Base-by-base conservation (phyloP, 2,797 vertebrate species). In the Centropyge bicolor region DNA sequence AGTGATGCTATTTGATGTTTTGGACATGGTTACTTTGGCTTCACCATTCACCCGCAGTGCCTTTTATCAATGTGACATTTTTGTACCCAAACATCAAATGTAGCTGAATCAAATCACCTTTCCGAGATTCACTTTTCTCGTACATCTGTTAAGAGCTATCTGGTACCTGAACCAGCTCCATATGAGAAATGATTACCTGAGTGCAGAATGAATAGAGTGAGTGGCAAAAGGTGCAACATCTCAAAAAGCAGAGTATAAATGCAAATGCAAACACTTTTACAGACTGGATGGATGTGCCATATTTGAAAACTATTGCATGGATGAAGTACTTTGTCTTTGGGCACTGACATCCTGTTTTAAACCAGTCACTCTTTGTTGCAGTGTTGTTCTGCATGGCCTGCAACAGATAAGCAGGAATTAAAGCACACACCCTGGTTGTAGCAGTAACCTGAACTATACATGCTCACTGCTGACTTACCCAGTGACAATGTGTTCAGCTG, bases 341-440 rank as follows among this genome's bases (percentile, higher is more conserved):
- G 19, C 4, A 24, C 8, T 13, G 16, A 56, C 7, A 17, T 27
- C 4, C 12, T 19, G 52, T 9, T 56, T 45, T 64, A 36, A 81
- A 74, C 8, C 60, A 22, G 7, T 38, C 13, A 20, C 16, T 13
- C 12, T 16, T 0, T 49, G 22, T 41, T 4, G 55, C 12, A 17
- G 4, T 36, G 31, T 38, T 62, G 17, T 22, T 52, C 46, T 56
- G 38, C 40, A 27, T n/a, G 19, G 6, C 31, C 49, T 46, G 38
- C 22, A 4, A 10, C 19, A 68, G 51, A 82, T 71, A 74, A 78
- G 43, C 57, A 74, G 57, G 49, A 76, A 79, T 73, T 62, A 61
- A 59, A 73, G 40, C 31, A 62, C 63, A 81, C 78, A 89, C 77
- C 76, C 52, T 82, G 73, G 67, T 80, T 84, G 69, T 59, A 68